A percentile compares a stretch with the other conserved stretches of the same genome.
phyloP scores from a whole-genome alignment of 2,797 vertebrate genomes.

The Artibeus jamaicensis region DNA sequence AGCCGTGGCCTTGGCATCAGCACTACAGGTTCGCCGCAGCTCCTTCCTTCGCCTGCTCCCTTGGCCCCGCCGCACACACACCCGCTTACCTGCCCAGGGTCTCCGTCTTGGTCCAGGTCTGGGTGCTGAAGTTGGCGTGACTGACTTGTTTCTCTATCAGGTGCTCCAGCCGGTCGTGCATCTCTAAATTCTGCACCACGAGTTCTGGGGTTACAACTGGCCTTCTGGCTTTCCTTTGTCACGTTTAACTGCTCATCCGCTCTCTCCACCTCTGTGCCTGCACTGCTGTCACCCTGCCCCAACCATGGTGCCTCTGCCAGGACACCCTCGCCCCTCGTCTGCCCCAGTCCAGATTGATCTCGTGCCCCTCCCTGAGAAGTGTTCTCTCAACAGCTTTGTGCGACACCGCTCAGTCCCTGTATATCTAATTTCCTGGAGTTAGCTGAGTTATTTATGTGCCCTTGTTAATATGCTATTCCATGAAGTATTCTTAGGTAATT shows the following conservation, averaged over 20 bases:
- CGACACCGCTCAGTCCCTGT: background rate
- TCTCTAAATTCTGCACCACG: constrained; percentile 90
- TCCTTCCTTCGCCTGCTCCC: background rate
- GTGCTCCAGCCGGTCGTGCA: constrained; percentile 95
- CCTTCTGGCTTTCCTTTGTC: background rate
- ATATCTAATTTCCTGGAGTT: background rate
- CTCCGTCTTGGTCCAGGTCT: constrained; percentile 76
- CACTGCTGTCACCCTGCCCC: background rate
- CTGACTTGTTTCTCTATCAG: constrained; percentile 85
- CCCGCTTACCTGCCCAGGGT: constrained; percentile 84
- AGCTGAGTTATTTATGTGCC: background rate
- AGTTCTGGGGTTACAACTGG: accelerated
- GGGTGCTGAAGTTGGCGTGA: constrained; percentile 52
- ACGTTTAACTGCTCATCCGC: background rate
- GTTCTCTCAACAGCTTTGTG: background rate
- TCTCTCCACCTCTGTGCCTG: background rate
- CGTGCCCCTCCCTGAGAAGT: background rate
- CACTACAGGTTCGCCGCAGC: background rate
- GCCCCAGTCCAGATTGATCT: background rate
- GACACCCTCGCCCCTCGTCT: background rate
- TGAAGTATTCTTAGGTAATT: background rate
- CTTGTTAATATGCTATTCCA: background rate
- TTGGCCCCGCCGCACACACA: accelerated
- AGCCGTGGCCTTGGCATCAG: background rate
- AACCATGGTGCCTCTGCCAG: accelerated